Evolutionary conservation across 2,113 vertebrate species (phyloP).

Genomic region (Mormyrus iriodes): DNA sequence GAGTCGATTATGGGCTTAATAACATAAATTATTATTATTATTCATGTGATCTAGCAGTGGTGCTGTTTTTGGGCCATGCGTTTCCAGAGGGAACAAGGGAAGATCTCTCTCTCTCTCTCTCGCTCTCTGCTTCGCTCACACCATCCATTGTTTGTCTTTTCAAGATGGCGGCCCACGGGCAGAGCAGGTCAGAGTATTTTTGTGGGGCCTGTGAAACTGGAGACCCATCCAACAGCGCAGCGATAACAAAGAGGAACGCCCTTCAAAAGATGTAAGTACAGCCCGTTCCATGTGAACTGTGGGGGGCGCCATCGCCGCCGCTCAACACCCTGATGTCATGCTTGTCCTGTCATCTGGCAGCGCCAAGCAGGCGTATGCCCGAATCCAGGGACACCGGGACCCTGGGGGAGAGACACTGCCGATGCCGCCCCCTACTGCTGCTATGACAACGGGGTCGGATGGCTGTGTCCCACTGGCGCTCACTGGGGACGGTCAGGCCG

Average conservation of each 20-base stretch:
- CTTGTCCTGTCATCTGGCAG: slow-evolving; percentile 56
- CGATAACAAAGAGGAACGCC: slow-evolving; percentile 53
- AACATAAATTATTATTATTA: too few relatives aligned
- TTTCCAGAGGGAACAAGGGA: slow-evolving; percentile 31
- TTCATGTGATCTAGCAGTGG: slow-evolving; percentile 27
- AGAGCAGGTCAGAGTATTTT: slow-evolving; percentile 75
- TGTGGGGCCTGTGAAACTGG: slow-evolving; percentile 62
- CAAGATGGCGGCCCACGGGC: slow-evolving; percentile 48
- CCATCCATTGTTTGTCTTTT: slow-evolving; percentile 45
- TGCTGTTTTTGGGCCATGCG: slow-evolving; percentile 33
- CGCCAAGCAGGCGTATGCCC: slow-evolving; percentile 62
- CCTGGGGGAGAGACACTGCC: slow-evolving; percentile 28
- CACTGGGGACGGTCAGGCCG: slow-evolving; percentile 25
- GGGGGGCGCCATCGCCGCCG: slow-evolving; percentile 37
- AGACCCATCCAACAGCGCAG: slow-evolving; percentile 53
- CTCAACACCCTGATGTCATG: slow-evolving; percentile 37
- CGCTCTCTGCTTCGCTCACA: neutral
- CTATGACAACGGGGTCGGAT: slow-evolving; percentile 24
- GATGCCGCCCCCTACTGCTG: slow-evolving; percentile 40
- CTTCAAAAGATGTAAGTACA: slow-evolving; percentile 58
- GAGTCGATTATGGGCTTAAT: neutral
- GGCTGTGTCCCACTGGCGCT: slow-evolving; percentile 21
- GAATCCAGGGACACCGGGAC: slow-evolving; percentile 39
- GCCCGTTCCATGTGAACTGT: slow-evolving; percentile 20
- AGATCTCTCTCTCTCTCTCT: neutral